phyloP scores from a whole-genome alignment of 2,113 vertebrate species.

The Podilymbus podiceps region DNA sequence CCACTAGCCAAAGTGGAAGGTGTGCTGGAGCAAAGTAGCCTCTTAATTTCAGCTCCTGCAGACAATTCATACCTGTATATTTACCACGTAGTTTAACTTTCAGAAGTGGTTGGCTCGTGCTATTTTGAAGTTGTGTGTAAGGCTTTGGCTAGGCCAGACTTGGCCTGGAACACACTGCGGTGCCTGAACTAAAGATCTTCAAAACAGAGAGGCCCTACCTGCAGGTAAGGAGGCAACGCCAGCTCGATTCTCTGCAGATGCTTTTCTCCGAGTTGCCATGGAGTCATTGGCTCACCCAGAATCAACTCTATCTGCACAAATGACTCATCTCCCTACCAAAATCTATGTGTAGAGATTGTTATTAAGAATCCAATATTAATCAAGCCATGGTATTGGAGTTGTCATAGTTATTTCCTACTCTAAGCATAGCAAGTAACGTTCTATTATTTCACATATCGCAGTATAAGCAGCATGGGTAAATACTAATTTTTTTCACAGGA shows the following conservation, averaged over 20 bases:
- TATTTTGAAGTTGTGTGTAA: not conserved
- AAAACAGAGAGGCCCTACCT: not conserved
- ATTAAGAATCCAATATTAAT: slow-evolving; percentile 65
- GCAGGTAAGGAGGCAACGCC: not conserved
- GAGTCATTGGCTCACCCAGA: not conserved
- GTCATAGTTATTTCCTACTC: slow-evolving; percentile 45
- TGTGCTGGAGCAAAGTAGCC: not conserved
- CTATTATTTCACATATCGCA: not conserved
- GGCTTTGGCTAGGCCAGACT: not conserved
- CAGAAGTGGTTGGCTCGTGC: not conserved
- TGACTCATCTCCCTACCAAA: slow-evolving; percentile 28
- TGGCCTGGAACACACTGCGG: rapidly evolving
- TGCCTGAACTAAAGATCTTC: not conserved
- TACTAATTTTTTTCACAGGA: not conserved
- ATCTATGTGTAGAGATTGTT: slow-evolving; percentile 25
- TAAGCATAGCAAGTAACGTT: not conserved
- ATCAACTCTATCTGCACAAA: not conserved
- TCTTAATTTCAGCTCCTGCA: not conserved
- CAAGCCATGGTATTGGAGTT: slow-evolving; percentile 29
- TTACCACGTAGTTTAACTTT: not conserved
- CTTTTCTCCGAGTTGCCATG: not conserved
- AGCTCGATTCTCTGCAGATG: not conserved
- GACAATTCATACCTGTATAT: not conserved
- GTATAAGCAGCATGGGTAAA: not conserved
- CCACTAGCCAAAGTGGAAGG: not conserved